These are phyloP conservation scores for Spodoptera frugiperda DNA, from an alignment of 1,140 invertebrate species.

Conservation along the genomic window DNA sequence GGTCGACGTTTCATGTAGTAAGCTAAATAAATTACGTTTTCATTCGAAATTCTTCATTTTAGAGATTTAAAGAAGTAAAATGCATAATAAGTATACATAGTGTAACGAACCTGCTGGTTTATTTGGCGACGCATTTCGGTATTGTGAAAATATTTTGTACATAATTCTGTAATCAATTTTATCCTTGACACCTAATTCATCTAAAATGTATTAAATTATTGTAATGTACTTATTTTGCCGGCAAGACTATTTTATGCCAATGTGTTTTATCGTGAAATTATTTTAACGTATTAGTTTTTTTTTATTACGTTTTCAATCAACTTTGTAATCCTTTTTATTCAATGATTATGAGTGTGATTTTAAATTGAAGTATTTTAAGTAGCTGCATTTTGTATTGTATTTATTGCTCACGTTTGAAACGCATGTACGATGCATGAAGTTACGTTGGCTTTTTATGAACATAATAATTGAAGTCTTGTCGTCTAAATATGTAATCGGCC, in stretches of 20 bases:
- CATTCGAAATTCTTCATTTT: constrained; percentile 54
- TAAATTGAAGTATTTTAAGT: neutral
- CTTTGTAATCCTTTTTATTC: neutral
- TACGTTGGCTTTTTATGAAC: neutral
- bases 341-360: constrained; percentile 1
- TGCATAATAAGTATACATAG: constrained; percentile 58
- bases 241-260: constrained; percentile 29
- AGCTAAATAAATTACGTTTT: constrained; percentile 55
- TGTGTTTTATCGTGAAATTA: neutral
- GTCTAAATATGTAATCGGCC: constrained; percentile 43
- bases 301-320: neutral
- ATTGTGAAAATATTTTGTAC: constrained; percentile 51
- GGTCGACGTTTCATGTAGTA: constrained; percentile 58
- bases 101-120: constrained; percentile 40
- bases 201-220: constrained; percentile 4
- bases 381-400: too few species aligned
- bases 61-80: constrained; percentile 49
- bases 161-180: constrained; percentile 48
- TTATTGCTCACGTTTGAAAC: too few species aligned
- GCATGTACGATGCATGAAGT: neutral
- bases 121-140: constrained; percentile 38
- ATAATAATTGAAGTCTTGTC: constrained; percentile 25
- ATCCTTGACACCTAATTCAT: constrained; percentile 47
- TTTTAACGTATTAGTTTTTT: neutral
- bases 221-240: constrained; percentile 41